phyloP scores from a whole-genome alignment of 1,140 invertebrate genomes.

The Brachionus koreanus region DNA sequence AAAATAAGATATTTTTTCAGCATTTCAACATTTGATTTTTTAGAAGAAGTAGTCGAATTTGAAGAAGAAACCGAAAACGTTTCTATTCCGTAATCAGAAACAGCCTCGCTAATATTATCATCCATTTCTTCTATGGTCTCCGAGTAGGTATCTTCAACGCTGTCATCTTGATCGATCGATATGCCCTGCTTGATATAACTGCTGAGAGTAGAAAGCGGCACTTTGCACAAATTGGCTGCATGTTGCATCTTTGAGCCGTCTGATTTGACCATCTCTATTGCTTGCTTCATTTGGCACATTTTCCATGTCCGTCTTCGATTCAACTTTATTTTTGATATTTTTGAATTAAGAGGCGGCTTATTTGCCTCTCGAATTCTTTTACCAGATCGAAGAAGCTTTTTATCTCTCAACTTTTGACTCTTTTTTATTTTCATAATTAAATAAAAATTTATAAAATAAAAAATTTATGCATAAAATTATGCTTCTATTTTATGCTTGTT shows the following conservation, averaged over 20 bases:
- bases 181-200: not conserved
- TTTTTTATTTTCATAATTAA: conserved; percentile 1
- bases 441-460: not conserved
- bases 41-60: not conserved
- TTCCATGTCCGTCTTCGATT: not conserved
- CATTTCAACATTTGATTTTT: not conserved
- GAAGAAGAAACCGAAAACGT: not conserved
- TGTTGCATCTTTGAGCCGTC: not conserved
- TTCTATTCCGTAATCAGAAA: not conserved
- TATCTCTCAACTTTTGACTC: not conserved
- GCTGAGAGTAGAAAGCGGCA: not conserved
- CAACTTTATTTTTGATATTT: not conserved
- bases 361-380: not conserved
- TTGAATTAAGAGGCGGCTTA: not conserved
- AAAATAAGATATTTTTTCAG: not conserved
- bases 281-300: not conserved
- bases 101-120: not conserved
- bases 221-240: not conserved
- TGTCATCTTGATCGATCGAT: not conserved
- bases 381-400: not conserved
- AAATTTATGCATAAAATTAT: not conserved
- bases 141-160: not conserved
- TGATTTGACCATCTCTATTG: not conserved
- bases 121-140: not conserved
- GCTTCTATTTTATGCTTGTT: no score